Evolutionary conservation across 2,797 vertebrate genomes (phyloP).

Genomic region (Alauda arvensis): DNA sequence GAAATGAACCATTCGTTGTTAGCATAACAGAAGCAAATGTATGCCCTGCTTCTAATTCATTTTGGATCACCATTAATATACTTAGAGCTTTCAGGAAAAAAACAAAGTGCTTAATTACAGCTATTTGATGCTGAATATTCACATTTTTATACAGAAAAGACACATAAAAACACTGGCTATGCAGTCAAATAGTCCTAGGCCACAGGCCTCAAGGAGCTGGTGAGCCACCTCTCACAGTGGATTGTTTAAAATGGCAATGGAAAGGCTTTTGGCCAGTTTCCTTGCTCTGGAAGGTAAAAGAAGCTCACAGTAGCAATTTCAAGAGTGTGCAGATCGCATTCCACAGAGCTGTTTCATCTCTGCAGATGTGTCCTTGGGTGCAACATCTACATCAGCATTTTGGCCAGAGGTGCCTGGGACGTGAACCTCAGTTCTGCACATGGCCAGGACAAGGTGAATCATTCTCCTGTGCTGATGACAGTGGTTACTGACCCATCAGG

Average conservation of each 20-base stretch:
- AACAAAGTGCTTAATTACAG: neutral
- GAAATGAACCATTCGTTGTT: neutral
- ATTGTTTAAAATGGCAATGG: neutral
- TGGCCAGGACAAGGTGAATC: neutral
- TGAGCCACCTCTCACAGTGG: neutral
- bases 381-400: neutral
- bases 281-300: neutral
- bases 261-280: neutral
- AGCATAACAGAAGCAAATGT: neutral
- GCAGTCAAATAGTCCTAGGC: neutral
- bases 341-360: neutral
- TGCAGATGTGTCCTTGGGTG: neutral
- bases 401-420: neutral
- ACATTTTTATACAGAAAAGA: neutral
- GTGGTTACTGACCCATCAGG: neutral
- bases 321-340: neutral
- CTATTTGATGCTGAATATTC: neutral
- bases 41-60: neutral
- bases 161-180: neutral
- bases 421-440: accelerated
- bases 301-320: neutral
- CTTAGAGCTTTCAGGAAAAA: neutral
- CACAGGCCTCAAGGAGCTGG: neutral
- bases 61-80: neutral
- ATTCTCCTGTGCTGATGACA: neutral